phyloP scores from a whole-genome alignment of 2,888 invertebrate species.

The Cephus nigrinus region DNA sequence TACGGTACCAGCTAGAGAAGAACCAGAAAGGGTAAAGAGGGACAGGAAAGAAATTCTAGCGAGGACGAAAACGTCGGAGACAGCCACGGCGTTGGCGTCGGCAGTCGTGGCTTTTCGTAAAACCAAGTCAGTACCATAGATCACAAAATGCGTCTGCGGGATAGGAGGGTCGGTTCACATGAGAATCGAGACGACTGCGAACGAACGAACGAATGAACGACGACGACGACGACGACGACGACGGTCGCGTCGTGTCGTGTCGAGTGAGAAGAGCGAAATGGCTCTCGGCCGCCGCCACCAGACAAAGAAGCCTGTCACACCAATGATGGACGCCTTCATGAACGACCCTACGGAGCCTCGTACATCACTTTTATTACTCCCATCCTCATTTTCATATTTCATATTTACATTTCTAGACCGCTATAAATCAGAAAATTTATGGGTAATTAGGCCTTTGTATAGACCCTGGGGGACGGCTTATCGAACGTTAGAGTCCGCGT shows the following conservation, averaged over 20 bases:
- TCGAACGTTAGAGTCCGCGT: conserved; percentile 41
- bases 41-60: too few species aligned
- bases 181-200: conserved; percentile 26
- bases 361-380: conserved; percentile 69
- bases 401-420: conserved; percentile 65
- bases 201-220: neutral
- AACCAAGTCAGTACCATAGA: neutral
- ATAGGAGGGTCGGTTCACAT: conserved; percentile 7
- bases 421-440: conserved; percentile 65
- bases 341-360: conserved; percentile 69
- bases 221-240: conserved; percentile 13
- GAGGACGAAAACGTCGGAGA: too few species aligned
- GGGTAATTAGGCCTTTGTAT: conserved; percentile 64
- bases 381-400: conserved; percentile 67
- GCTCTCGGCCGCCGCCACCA: conserved; percentile 46
- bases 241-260: conserved; percentile 28
- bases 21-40: too few species aligned
- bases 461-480: conserved; percentile 37
- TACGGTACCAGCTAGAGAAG: too few species aligned
- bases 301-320: conserved; percentile 64
- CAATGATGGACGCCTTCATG: conserved; percentile 68
- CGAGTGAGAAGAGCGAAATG: conserved; percentile 45
- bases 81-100: too few species aligned
- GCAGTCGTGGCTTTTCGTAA: too few species aligned
- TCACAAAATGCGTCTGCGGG: neutral